Evolutionary conservation across 1,140 invertebrate genomes (phyloP).

Genomic region (Sarcophaga peregrina): DNA sequence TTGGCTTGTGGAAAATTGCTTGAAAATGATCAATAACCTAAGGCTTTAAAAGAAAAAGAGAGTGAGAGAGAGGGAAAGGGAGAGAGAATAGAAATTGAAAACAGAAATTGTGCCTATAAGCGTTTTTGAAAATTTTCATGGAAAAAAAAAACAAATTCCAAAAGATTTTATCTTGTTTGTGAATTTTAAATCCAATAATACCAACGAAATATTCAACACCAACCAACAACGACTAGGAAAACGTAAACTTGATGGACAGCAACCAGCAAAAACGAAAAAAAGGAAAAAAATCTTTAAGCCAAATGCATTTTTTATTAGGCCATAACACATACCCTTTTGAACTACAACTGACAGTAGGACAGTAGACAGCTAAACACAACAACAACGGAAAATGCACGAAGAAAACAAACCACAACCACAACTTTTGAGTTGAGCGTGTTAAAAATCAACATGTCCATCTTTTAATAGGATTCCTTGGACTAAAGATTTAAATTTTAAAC

Average conservation of each 20-base stretch:
- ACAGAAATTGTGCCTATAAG: slow-evolving; percentile 6
- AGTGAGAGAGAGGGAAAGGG: too few species aligned
- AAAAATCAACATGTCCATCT: slow-evolving; percentile 7
- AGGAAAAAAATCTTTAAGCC: background rate
- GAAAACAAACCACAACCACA: background rate
- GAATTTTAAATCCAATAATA: background rate
- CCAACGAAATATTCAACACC: background rate
- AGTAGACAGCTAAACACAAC: background rate
- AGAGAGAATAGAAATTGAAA: background rate
- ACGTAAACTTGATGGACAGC: background rate
- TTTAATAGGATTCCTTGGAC: background rate
- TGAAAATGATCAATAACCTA: too few species aligned
- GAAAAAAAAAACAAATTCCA: background rate
- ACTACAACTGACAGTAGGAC: background rate
- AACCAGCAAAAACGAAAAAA: background rate
- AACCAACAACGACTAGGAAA: too few species aligned
- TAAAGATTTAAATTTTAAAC: too few species aligned
- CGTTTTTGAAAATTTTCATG: background rate
- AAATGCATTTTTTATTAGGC: background rate
- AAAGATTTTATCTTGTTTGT: background rate
- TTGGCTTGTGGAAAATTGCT: too few species aligned
- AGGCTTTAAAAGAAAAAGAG: too few species aligned
- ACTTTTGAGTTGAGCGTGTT: slow-evolving; percentile 2
- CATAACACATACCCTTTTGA: background rate
- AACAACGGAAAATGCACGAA: background rate